A percentile compares a stretch with the other conserved stretches of the same genome.
Conservation (phyloP, 2,113 vertebrate genomes). For the Glareola pratincola region DNA sequence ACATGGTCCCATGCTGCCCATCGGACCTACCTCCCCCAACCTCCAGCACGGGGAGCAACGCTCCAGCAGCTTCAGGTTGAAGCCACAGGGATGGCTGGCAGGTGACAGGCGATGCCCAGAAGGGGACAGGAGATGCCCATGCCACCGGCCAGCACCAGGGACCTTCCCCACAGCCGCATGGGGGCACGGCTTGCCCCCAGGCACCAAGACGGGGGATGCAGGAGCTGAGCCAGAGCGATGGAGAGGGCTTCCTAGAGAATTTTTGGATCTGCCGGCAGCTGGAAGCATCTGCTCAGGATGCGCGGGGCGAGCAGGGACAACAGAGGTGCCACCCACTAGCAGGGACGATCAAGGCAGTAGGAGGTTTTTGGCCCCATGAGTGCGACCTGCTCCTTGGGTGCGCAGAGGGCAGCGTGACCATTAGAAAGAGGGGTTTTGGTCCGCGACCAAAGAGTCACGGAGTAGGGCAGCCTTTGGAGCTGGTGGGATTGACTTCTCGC, state of each 20-base stretch:
- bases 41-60: background rate
- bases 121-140: background rate
- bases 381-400: background rate
- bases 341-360: background rate
- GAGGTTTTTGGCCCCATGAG: background rate
- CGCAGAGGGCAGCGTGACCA: background rate
- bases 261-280: background rate
- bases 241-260: background rate
- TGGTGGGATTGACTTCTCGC: background rate
- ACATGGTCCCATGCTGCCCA: fast-evolving
- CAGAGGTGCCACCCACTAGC: background rate
- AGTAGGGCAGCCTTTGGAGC: background rate
- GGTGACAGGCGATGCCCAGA: background rate
- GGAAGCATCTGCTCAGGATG: background rate
- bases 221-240: background rate
- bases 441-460: background rate
- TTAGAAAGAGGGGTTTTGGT: background rate
- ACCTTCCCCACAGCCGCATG: background rate
- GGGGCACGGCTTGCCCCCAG: fast-evolving
- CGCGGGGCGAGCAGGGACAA: background rate
- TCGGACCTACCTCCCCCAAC: background rate
- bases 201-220: background rate
- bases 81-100: background rate
- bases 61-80: background rate
- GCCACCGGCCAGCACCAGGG: background rate